These are phyloP conservation scores for Lutjanus erythropterus DNA, from an alignment of 2,113 vertebrate species.

Conservation along the genomic window DNA sequence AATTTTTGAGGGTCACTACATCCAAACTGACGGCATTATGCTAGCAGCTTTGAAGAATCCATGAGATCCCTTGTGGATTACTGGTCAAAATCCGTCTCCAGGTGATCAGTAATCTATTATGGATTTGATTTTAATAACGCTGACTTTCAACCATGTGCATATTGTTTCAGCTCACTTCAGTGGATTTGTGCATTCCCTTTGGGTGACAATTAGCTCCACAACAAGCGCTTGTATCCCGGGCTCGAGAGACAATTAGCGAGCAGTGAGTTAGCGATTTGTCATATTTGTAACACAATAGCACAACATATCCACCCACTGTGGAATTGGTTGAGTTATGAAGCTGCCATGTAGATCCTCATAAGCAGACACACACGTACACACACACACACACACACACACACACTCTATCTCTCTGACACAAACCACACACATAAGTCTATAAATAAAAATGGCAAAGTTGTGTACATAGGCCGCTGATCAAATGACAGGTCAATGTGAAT, in stretches of 20 bases:
- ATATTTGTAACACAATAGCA: slow-evolving; percentile 73
- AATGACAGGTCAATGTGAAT: slow-evolving; percentile 45
- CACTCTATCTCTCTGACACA: background rate
- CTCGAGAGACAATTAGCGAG: slow-evolving; percentile 76
- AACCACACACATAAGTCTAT: slow-evolving; percentile 35
- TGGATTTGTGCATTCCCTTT: slow-evolving; percentile 55
- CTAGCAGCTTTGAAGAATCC: slow-evolving; percentile 17
- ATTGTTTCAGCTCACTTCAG: slow-evolving; percentile 31
- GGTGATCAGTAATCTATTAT: slow-evolving; percentile 57
- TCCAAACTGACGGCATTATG: background rate
- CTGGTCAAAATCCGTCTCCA: slow-evolving; percentile 4
- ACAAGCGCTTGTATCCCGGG: slow-evolving; percentile 56
- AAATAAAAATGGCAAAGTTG: slow-evolving; percentile 35
- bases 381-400: background rate
- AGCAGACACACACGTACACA: slow-evolving; percentile 9
- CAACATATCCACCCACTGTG: slow-evolving; percentile 69
- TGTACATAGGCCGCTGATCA: slow-evolving; percentile 41
- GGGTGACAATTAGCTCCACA: slow-evolving; percentile 79
- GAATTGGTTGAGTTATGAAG: slow-evolving; percentile 74
- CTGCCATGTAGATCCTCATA: slow-evolving; percentile 55
- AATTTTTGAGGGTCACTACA: slow-evolving; percentile 40
- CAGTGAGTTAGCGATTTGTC: slow-evolving; percentile 73
- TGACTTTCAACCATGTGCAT: background rate
- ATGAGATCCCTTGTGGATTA: background rate
- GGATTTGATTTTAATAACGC: slow-evolving; percentile 53